A percentile compares a stretch with the other conserved stretches of the same genome.
Conservation (phyloP, 1,140 invertebrate genomes). For the Zaprionus ornatus region DNA sequence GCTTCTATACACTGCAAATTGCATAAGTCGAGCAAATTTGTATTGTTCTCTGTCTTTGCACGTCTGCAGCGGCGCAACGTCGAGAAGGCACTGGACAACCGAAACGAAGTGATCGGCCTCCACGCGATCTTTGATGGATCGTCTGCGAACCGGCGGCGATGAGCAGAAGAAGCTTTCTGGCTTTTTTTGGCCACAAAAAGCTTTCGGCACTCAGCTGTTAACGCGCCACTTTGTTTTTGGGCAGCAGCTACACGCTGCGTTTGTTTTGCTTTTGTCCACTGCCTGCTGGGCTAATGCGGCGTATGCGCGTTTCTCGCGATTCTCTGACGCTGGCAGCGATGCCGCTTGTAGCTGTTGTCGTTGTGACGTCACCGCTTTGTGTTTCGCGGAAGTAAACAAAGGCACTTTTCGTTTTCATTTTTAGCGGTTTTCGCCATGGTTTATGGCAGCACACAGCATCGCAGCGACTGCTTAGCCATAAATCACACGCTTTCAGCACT, state of each 20-base stretch:
- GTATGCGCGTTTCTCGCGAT: conserved; percentile 51
- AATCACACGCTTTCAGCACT: conserved; percentile 72
- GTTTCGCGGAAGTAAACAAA: conserved; percentile 77
- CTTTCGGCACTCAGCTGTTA: conserved; percentile 71
- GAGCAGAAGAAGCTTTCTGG: conserved; percentile 33
- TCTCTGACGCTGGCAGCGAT: conserved; percentile 6
- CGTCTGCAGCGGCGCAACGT: conserved; percentile 62
- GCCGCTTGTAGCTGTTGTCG: conserved; percentile 27
- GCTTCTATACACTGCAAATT: conserved; percentile 12
- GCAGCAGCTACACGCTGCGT: conserved; percentile 54
- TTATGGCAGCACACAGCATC: conserved; percentile 15
- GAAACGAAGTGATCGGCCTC: not conserved
- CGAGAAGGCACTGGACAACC: conserved; percentile 66
- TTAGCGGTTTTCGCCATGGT: conserved; percentile 11
- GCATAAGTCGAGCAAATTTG: conserved; percentile 26
- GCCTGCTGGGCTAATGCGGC: conserved; percentile 45
- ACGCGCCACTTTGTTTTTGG: conserved; percentile 30
- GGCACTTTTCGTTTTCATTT: conserved; percentile 19
- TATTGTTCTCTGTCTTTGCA: conserved; percentile 17
- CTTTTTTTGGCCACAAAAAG: conserved; percentile 28
- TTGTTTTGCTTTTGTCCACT: conserved; percentile 60
- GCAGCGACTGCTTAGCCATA: conserved; percentile 58
- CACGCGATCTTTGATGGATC: conserved; percentile 9
- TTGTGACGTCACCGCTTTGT: conserved; percentile 73
- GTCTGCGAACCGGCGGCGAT: conserved; percentile 2